Evolutionary conservation across 2,888 invertebrate genomes (phyloP).

Genomic region (Drosophila austrosaltans): DNA sequence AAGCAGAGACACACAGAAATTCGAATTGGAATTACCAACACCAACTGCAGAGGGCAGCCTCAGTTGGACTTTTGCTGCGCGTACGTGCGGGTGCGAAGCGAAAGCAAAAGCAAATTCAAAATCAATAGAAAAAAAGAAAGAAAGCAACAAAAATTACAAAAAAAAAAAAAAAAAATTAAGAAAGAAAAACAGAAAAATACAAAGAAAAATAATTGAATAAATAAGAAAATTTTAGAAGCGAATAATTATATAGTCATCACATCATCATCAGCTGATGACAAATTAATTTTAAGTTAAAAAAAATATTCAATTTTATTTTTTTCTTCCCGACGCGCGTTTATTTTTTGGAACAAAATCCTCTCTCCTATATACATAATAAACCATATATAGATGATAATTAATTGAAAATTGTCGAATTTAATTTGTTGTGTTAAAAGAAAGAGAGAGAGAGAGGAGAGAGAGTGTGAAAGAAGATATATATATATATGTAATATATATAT

Average conservation of each 20-base stretch:
- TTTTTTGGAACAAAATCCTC: constrained; percentile 8
- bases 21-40: constrained; percentile 49
- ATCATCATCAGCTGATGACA: background rate
- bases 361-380: background rate
- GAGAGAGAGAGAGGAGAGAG: background rate
- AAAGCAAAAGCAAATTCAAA: constrained; percentile 35
- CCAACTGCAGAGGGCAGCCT: constrained; percentile 60
- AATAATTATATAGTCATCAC: background rate
- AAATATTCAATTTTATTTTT: background rate
- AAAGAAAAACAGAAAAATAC: background rate
- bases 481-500: constrained; percentile 24
- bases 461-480: constrained; percentile 23
- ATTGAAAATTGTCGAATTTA: constrained; percentile 2
- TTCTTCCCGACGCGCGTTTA: constrained; percentile 2
- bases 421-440: background rate
- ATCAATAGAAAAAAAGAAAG: background rate
- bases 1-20: constrained; percentile 15
- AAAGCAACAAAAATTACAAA: background rate
- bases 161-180: constrained; percentile 1
- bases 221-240: constrained; percentile 18
- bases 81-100: constrained; percentile 76
- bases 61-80: constrained; percentile 80
- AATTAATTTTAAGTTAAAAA: background rate
- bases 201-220: constrained; percentile 14
- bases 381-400: background rate